phyloP scores from a whole-genome alignment of 2,888 invertebrate species.

The Molanna angustata region DNA sequence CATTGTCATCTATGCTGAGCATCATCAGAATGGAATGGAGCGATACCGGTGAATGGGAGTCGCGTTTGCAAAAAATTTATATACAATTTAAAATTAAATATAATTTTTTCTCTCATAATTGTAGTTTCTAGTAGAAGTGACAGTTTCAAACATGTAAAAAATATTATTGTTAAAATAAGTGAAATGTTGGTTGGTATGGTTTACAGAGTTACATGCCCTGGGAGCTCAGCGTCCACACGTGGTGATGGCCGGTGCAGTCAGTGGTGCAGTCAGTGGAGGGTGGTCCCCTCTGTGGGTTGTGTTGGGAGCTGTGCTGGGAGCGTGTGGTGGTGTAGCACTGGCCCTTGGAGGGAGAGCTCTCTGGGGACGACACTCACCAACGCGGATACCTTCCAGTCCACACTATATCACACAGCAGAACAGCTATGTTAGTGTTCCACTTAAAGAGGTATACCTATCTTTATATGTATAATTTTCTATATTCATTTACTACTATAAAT shows the following conservation, averaged over 20 bases:
- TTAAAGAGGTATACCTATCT: slow-evolving; percentile 64
- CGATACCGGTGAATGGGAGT: too few relatives aligned
- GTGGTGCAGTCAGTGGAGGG: not conserved
- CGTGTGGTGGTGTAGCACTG: slow-evolving; percentile 42
- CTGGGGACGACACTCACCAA: slow-evolving; percentile 45
- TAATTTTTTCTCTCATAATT: too few relatives aligned
- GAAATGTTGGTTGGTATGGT: too few relatives aligned
- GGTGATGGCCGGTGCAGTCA: slow-evolving; percentile 3
- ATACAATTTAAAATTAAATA: too few relatives aligned
- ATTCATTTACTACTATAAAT: too few relatives aligned
- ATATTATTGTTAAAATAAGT: too few relatives aligned
- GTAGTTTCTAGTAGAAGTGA: too few relatives aligned
- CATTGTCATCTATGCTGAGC: too few relatives aligned
- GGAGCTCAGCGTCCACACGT: slow-evolving; percentile 45
- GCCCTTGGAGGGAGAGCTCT: slow-evolving; percentile 49
- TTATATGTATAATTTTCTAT: not conserved
- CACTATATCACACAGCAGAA: slow-evolving; percentile 83
- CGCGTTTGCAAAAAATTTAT: too few relatives aligned
- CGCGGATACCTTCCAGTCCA: slow-evolving; percentile 70
- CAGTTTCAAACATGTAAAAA: too few relatives aligned
- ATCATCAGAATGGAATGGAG: too few relatives aligned
- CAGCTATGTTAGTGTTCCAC: slow-evolving; percentile 78
- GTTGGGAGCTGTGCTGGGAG: not conserved
- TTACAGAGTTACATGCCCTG: slow-evolving; percentile 47
- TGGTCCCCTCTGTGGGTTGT: not conserved